Evolutionary conservation across 1,140 invertebrate genomes (phyloP).

Genomic region (Callitettix versicolor): DNA sequence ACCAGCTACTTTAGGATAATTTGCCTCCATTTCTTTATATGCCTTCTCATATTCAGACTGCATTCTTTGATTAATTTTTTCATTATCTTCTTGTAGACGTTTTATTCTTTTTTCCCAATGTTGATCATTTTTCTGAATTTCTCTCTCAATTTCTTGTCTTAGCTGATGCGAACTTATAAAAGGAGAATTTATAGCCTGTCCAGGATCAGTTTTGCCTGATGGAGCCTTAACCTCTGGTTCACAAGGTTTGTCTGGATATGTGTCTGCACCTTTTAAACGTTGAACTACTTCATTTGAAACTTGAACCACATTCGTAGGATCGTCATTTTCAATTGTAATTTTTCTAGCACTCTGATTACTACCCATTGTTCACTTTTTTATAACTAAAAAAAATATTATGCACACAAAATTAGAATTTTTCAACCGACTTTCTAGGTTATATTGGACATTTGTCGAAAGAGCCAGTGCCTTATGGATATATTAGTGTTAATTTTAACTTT

Average conservation of each 20-base stretch:
- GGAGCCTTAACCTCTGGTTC: neutral
- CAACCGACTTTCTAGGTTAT: no score
- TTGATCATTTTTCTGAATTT: slow-evolving; percentile 8
- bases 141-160: slow-evolving; percentile 4
- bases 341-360: slow-evolving; percentile 2
- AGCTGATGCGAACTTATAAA: slow-evolving; percentile 2
- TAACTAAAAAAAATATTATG: no score
- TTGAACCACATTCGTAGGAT: neutral
- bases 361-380: neutral
- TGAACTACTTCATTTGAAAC: slow-evolving; percentile 5
- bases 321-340: slow-evolving; percentile 7
- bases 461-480: no score
- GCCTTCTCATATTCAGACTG: slow-evolving; percentile 4
- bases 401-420: no score
- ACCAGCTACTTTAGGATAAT: neutral
- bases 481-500: no score
- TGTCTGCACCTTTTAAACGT: neutral
- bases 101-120: slow-evolving; percentile 9
- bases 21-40: slow-evolving; percentile 2
- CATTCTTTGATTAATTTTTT: neutral
- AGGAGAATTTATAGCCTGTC: neutral
- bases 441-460: no score
- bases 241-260: neutral
- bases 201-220: neutral
- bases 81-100: slow-evolving; percentile 1